Percentiles rank a stretch among this genome's conserved stretches.
phyloP scores from a whole-genome alignment of 2,888 invertebrate species.

The Laothoe populi region DNA sequence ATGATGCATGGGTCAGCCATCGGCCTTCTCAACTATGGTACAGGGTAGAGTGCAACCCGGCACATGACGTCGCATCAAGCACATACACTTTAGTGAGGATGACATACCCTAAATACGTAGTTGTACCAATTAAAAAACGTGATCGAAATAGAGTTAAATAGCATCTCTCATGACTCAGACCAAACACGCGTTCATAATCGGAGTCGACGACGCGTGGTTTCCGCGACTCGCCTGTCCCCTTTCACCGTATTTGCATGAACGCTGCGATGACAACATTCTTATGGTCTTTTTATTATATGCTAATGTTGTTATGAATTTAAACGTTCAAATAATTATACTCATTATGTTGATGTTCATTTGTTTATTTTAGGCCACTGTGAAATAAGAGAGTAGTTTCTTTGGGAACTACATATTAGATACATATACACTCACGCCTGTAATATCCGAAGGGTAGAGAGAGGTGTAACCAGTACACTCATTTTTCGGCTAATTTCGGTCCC shows the following conservation, averaged over 20 bases:
- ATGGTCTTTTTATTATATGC: conserved; percentile 14
- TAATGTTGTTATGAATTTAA: not conserved
- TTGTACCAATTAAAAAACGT: too few relatives aligned
- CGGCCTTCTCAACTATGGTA: too few relatives aligned
- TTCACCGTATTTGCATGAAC: conserved; percentile 45
- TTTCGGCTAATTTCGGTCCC: too few relatives aligned
- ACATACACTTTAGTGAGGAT: too few relatives aligned
- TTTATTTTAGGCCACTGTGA: not conserved
- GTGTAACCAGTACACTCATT: too few relatives aligned
- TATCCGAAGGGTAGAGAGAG: too few relatives aligned
- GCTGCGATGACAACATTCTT: conserved; percentile 31
- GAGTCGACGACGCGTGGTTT: conserved; percentile 46
- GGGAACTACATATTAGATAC: not conserved
- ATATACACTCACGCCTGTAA: too few relatives aligned
- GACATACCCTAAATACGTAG: too few relatives aligned
- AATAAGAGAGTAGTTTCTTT: not conserved
- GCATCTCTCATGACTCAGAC: not conserved
- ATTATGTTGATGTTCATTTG: not conserved
- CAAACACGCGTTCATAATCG: conserved; percentile 28
- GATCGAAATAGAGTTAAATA: not conserved
- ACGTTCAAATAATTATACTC: not conserved
- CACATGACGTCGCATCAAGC: too few relatives aligned
- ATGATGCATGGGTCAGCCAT: too few relatives aligned
- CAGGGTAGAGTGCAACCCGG: too few relatives aligned
- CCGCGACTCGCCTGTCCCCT: conserved; percentile 44